Conservation (phyloP, 2,888 invertebrate genomes). For the Rhamnusium bicolor region DNA sequence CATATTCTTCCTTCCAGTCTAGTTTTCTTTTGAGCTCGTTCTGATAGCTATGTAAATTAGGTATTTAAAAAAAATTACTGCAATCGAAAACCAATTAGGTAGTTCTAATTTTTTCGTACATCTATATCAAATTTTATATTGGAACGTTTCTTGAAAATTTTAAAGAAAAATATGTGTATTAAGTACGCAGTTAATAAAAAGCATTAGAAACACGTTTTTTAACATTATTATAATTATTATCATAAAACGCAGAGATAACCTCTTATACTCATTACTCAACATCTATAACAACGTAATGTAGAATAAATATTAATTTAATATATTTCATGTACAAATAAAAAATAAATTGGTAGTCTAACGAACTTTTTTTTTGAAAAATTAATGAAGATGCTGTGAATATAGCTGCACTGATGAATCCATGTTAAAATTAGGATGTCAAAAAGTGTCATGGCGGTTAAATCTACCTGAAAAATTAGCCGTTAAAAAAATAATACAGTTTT, state of each 20-base stretch:
- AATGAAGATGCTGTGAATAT: not conserved
- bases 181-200: no score
- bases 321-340: not conserved
- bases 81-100: not conserved
- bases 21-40: not conserved
- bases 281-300: no score
- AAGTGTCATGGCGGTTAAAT: not conserved
- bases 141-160: not conserved
- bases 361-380: not conserved
- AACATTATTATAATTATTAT: no score
- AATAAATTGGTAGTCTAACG: no score
- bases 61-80: not conserved
- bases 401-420: not conserved
- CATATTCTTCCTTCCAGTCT: constrained; percentile 10
- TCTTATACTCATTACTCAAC: no score
- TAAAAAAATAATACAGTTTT: no score
- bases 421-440: not conserved
- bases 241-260: not conserved
- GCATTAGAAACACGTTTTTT: no score
- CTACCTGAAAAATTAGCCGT: not conserved
- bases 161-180: not conserved
- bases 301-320: no score
- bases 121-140: not conserved
- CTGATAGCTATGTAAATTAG: no score
- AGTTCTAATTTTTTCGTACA: not conserved